Evolutionary conservation across 2,888 invertebrate species (phyloP).

Genomic region (Hypsopygia costalis): DNA sequence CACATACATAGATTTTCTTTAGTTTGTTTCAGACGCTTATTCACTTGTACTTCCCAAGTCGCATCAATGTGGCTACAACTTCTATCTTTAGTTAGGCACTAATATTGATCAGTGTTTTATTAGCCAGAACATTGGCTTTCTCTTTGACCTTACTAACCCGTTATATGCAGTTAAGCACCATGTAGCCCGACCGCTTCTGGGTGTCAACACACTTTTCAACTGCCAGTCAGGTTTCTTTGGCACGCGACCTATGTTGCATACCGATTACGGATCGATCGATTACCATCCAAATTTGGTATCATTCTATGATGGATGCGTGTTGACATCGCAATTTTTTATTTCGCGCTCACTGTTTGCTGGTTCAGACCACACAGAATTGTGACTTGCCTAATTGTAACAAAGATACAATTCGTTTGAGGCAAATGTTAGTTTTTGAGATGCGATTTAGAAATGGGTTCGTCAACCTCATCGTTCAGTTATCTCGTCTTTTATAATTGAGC

Average conservation of each 20-base stretch:
- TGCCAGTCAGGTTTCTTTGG: neutral
- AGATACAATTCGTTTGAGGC: constrained; percentile 15
- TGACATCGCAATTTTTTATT: neutral
- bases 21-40: too few species aligned
- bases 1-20: too few species aligned
- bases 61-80: too few species aligned
- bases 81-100: too few species aligned
- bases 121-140: neutral
- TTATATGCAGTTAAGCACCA: neutral
- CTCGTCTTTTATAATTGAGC: constrained; percentile 25
- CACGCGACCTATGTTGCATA: neutral
- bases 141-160: neutral
- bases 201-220: neutral
- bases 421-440: constrained; percentile 23
- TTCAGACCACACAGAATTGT: constrained; percentile 15
- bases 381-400: constrained; percentile 18
- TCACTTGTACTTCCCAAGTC: too few species aligned
- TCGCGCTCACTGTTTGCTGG: constrained; percentile 3
- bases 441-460: constrained; percentile 44
- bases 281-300: neutral
- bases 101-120: too few species aligned
- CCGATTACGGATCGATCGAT: neutral
- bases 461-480: constrained; percentile 41
- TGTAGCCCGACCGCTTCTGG: neutral
- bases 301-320: neutral